Conservation (phyloP, 1,140 invertebrate species). For the Achatina immaculata region DNA sequence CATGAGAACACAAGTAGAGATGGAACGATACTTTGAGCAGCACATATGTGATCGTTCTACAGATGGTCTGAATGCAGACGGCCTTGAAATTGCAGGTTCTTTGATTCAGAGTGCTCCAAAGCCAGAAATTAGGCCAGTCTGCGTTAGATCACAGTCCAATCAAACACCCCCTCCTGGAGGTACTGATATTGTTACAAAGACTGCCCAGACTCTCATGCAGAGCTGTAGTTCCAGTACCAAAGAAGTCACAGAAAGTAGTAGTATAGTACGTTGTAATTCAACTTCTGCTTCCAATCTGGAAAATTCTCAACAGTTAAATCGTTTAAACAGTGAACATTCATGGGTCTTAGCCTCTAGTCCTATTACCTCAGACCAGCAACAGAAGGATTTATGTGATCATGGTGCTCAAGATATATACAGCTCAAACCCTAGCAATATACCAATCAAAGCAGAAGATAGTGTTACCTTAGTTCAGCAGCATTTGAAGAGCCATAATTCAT, state of each 20-base stretch:
- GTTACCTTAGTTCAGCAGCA: neutral
- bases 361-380: neutral
- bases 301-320: neutral
- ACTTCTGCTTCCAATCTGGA: neutral
- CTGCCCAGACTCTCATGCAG: neutral
- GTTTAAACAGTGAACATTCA: constrained; percentile 8
- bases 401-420: constrained; percentile 22
- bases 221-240: constrained; percentile 13
- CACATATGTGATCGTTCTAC: neutral
- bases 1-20: constrained; percentile 27
- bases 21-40: constrained; percentile 21
- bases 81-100: neutral
- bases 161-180: neutral
- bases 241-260: constrained; percentile 3
- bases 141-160: neutral
- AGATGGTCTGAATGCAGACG: neutral
- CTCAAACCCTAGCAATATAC: constrained; percentile 14
- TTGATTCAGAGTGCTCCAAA: neutral
- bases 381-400: neutral
- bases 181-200: neutral
- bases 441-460: neutral
- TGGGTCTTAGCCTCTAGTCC: constrained; percentile 13
- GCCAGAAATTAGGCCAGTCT: neutral
- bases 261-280: neutral
- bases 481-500: neutral